Conservation (phyloP, 92 coral and sea anemone genomes). For the Umimayanthus kanabou region DNA sequence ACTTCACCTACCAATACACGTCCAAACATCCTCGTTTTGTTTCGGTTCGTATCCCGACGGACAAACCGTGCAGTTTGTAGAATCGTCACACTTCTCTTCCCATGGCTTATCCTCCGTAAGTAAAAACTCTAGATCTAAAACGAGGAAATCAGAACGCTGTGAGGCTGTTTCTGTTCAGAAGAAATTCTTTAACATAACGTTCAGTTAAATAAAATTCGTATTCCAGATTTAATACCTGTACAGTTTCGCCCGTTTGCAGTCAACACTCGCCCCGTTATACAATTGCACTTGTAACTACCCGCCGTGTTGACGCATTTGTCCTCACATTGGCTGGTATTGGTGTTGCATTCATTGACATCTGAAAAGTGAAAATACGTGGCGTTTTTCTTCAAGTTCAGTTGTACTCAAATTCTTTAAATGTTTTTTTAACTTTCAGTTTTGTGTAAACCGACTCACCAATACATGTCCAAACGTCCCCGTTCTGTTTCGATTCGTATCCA, state of each 20-base stretch:
- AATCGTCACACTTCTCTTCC: background rate
- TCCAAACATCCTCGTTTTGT: conserved; percentile 1
- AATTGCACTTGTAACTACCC: conserved; percentile 1
- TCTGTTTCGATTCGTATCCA: no score
- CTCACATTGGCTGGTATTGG: background rate
- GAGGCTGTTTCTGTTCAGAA: background rate
- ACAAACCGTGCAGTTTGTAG: background rate
- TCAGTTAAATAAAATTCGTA: background rate
- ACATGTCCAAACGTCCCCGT: background rate
- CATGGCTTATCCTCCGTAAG: background rate
- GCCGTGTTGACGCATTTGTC: background rate
- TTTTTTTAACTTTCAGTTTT: background rate
- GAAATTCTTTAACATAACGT: no score
- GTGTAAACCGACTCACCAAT: background rate
- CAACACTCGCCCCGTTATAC: background rate
- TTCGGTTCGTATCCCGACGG: background rate
- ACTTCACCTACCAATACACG: background rate
- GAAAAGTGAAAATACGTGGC: background rate
- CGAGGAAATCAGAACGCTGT: background rate
- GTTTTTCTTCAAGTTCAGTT: background rate
- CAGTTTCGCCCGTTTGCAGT: background rate
- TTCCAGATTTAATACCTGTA: background rate
- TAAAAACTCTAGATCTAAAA: background rate
- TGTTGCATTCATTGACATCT: background rate
- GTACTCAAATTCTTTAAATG: background rate